Base-by-base conservation (phyloP, 2,113 vertebrate species). In the Opisthocomus hoazin region DNA sequence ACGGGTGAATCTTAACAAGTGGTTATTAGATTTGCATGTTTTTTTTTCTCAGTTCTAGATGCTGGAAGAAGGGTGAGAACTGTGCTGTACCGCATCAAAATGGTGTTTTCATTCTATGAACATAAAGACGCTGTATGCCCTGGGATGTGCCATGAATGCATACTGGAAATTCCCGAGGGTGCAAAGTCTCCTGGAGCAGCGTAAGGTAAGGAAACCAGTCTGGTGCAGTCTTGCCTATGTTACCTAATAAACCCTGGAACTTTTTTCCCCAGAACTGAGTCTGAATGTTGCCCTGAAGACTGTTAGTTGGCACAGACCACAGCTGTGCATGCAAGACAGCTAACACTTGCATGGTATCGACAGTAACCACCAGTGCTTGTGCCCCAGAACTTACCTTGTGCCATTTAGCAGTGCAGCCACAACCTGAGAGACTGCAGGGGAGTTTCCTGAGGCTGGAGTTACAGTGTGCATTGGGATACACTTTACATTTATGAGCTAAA, bases 391-490 rank as follows among this genome's bases (percentile, higher is more conserved):
- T 39, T n/a, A 4, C 5, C 37, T 46, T 34, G 26, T 24, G 58
- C 50, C 13, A 2, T 36, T 48, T 43, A 41, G 7, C 30, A 24
- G 15, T 5, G 20, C 2, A 54, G 32, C 20, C 66, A 36, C 66
- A 70, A 29, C 43, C 65, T 43, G 26, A 23, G 26, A 16, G 46
- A 24, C 41, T 11, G 2, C 11, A n/a, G 36, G 13, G 15, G 32
- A 27, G 10, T 12, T 45, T 53, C 73, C 43, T 41, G 37, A 16
- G 41, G 58, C 63, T 68, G 54, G 43, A 45, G 12, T 64, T 56
- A 29, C 4, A 0, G 2, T n/a, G 37, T n/a, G 30, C 18, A 12
- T 10, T 37, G 70, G 41, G 10, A 19, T 22, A 26, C 17, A 4
- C 37, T 13, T 39, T 3, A n/a, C 65, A 10, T 60, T 29, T 71